Evolutionary conservation across 2,888 invertebrate species (phyloP), one percentile per base, ranked within the genome.

Genomic region (Agelastica alni): DNA sequence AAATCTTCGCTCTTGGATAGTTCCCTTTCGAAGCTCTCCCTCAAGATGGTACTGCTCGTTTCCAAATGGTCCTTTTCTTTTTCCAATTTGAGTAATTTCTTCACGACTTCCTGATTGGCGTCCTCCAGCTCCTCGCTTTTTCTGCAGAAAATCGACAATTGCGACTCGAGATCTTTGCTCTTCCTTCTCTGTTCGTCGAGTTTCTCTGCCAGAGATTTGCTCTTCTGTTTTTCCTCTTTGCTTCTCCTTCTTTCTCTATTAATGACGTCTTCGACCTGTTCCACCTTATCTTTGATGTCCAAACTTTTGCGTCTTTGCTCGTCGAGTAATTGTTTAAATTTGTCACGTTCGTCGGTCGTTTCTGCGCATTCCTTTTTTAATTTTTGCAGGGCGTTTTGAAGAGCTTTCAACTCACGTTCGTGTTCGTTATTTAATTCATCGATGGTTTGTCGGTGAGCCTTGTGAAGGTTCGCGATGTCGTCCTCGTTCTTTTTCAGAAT

Each of bases 391-490:
- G 52, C 57, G 4, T 65, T 59, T 46, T 66, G 60, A 14, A 68
- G 13, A 6, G 31, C 44, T 14, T 58, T 52, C 6, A 81, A 74
- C 74, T 82, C 81, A 60, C 77, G 79, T 63, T 82, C 82, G 62
- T 81, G 79, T 34, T 76, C 74, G 55, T 76, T 77, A 36, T 77
- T 75, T 31, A 82, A 71, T 36, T 81, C 79, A 48, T 77, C 73
- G 13, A 83, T 61, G 1, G 78, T 75, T 61, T 82, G 80, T 65
- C 81, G 82, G 26, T 83, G 81, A 20, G 81, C 74, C 56, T 72
- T 75, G 69, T 83, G 83, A 63, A 83, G 76, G 60, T 77, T 80
- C 59, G 76, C 77, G 2, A 84, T 80, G n/a, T 82, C 81, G 57
- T 78, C 77, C 64, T 80, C 79, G 60, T 83, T 81, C 63, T 81